These are phyloP conservation scores for Electrophaes corylata DNA, from an alignment of 2,888 invertebrate species.

Conservation along the genomic window DNA sequence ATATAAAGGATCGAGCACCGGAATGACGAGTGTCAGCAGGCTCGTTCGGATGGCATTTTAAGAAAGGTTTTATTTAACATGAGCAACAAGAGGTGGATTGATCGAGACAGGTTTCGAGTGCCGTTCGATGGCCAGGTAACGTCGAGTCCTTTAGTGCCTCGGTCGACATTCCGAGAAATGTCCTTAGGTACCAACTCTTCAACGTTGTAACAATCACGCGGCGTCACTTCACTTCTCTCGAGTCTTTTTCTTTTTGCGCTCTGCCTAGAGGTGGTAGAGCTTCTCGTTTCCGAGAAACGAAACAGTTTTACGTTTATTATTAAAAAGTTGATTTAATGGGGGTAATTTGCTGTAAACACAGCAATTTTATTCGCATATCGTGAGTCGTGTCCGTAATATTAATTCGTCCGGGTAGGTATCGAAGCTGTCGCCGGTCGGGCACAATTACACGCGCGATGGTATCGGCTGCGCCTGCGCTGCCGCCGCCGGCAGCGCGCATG, in stretches of 20 bases:
- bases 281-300: conserved; percentile 35
- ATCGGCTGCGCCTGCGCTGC: conserved; percentile 54
- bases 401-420: conserved; percentile 53
- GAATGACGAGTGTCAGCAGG: conserved; percentile 82
- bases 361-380: conserved; percentile 49
- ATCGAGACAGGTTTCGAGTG: conserved; percentile 84
- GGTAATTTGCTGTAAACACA: conserved; percentile 51
- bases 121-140: conserved; percentile 75
- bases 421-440: conserved; percentile 51
- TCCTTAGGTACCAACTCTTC: conserved; percentile 68
- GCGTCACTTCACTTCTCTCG: conserved; percentile 43
- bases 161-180: conserved; percentile 76
- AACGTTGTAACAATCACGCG: conserved; percentile 59
- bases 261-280: conserved; percentile 28
- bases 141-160: conserved; percentile 70
- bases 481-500: conserved; percentile 53
- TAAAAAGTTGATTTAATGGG: conserved; percentile 44
- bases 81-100: conserved; percentile 82
- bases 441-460: conserved; percentile 66
- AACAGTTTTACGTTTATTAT: conserved; percentile 33
- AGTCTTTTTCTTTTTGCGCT: conserved; percentile 33
- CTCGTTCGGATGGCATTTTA: conserved; percentile 80
- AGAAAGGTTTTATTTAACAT: conserved; percentile 82
- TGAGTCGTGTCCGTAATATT: conserved; percentile 55
- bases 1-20: conserved; percentile 82